Conservation (phyloP, 2,113 vertebrate species). For the Pluvialis apricaria region DNA sequence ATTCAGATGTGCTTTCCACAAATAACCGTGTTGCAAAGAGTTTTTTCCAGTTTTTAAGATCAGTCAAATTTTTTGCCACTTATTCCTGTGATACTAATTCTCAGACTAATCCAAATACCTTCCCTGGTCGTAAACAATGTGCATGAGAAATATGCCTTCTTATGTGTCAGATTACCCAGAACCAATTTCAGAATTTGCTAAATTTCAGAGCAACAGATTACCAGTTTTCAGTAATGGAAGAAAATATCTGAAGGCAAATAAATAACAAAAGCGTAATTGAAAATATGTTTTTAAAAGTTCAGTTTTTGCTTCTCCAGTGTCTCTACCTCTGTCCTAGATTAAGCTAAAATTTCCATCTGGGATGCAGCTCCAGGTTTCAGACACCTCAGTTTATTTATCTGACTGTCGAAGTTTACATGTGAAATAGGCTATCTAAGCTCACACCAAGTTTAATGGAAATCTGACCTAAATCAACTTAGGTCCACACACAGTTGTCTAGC, state of each 20-base stretch:
- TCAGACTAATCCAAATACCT: neutral
- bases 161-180: neutral
- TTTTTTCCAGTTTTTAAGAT: neutral
- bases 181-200: neutral
- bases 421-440: neutral
- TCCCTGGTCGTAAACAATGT: fast-evolving
- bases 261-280: neutral
- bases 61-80: neutral
- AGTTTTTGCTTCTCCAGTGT: neutral
- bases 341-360: neutral
- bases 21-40: fast-evolving
- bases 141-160: neutral
- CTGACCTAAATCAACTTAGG: neutral
- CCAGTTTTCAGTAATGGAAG: neutral
- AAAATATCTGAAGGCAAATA: neutral
- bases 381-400: neutral
- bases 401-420: neutral
- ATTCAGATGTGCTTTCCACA: neutral
- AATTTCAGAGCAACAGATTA: neutral
- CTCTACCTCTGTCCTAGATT: neutral
- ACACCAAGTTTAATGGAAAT: neutral
- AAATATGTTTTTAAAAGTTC: neutral
- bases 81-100: neutral
- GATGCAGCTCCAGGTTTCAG: neutral
- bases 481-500: neutral